Evolutionary conservation across 64 coral and sea anemone genomes (phyloP).

Genomic region (Orbicella faveolata): DNA sequence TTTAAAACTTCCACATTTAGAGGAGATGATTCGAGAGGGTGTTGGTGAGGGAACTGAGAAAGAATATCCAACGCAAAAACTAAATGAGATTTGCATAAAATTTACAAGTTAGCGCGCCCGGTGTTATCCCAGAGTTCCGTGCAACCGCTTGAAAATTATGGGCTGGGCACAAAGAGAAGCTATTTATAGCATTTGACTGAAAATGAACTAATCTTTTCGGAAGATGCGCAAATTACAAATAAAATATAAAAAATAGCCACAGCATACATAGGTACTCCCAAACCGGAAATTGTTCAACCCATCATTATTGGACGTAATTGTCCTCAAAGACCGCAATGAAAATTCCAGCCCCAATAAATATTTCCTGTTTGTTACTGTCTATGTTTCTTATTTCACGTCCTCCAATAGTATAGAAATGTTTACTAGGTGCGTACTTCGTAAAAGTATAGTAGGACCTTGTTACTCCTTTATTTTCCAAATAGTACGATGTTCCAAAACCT

Average conservation of each 20-base stretch:
- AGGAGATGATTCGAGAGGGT: conserved; percentile 16
- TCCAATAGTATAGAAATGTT: no score
- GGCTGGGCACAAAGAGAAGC: neutral
- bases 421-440: no score
- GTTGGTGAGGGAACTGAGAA: conserved; percentile 42
- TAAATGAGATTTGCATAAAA: conserved; percentile 57
- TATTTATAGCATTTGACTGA: conserved; percentile 11
- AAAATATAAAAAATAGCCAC: neutral
- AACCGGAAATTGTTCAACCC: neutral
- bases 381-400: no score
- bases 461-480: no score
- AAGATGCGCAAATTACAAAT: neutral
- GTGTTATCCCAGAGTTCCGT: conserved; percentile 25
- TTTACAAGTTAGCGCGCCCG: conserved; percentile 57
- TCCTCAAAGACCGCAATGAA: neutral
- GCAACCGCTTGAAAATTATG: conserved; percentile 10
- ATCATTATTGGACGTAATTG: neutral
- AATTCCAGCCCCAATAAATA: neutral
- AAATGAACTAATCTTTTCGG: neutral
- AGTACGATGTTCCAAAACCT: no score
- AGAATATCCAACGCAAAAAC: conserved; percentile 35
- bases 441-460: no score
- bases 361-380: neutral
- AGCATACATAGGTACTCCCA: neutral
- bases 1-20: conserved; percentile 21